Evolutionary conservation across 2,113 vertebrate genomes (phyloP).

Genomic region (Pipra filicauda): DNA sequence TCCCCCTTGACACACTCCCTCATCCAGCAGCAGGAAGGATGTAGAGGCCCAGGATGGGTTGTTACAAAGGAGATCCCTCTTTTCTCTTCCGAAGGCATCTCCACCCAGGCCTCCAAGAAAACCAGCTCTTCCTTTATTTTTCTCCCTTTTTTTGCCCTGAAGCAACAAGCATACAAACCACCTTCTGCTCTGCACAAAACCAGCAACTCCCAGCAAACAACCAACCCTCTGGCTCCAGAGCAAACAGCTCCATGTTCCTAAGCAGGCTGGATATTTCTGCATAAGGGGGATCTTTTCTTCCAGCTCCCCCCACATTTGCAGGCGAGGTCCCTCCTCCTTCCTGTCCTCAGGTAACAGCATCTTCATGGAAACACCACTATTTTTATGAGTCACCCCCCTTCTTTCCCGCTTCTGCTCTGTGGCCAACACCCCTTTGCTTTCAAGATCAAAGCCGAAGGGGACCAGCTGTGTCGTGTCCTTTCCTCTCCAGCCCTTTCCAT

Average conservation of each 20-base stretch:
- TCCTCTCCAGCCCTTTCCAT: conserved; percentile 48
- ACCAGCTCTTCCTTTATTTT: neutral
- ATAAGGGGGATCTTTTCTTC: neutral
- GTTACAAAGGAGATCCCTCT: neutral
- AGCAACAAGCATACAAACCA: conserved; percentile 43
- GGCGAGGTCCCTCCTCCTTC: conserved; percentile 22
- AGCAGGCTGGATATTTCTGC: conserved; percentile 1
- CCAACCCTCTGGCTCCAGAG: neutral
- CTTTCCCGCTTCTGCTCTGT: neutral
- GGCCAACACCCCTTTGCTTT: conserved; percentile 32
- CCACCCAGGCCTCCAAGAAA: neutral
- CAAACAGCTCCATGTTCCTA: conserved; percentile 8
- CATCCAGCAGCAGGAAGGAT: neutral
- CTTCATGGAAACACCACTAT: conserved; percentile 59
- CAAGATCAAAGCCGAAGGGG: conserved; percentile 35
- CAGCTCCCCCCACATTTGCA: neutral
- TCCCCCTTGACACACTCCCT: neutral
- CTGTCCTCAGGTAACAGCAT: conserved; percentile 61
- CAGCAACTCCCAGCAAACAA: conserved; percentile 11
- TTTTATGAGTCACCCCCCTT: conserved; percentile 37
- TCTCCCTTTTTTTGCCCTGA: neutral
- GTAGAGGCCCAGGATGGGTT: neutral
- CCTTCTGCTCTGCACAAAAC: conserved; percentile 32
- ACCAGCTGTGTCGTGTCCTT: conserved; percentile 34
- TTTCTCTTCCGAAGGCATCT: neutral